phyloP scores from a whole-genome alignment of 2,888 invertebrate genomes.

The Thalpophila matura region DNA sequence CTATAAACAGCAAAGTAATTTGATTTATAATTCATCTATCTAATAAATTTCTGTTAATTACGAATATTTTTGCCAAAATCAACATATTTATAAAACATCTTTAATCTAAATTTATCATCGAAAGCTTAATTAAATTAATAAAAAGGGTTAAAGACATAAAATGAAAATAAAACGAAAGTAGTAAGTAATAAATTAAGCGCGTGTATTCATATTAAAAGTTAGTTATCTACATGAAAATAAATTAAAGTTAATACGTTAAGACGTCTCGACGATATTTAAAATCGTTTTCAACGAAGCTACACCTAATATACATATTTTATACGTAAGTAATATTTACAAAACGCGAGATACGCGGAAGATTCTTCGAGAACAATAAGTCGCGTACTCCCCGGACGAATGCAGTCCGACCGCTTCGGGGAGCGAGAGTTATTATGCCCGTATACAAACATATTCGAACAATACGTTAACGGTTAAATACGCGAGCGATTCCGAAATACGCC shows the following conservation, averaged over 20 bases:
- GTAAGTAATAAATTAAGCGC: constrained; percentile 77
- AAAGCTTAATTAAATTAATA: constrained; percentile 56
- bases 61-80: constrained; percentile 49
- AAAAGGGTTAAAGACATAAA: constrained; percentile 64
- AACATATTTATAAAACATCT: constrained; percentile 59
- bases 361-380: constrained; percentile 86
- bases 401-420: constrained; percentile 71
- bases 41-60: constrained; percentile 56
- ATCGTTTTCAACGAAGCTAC: constrained; percentile 54
- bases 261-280: constrained; percentile 59
- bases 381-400: constrained; percentile 74
- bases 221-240: constrained; percentile 77
- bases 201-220: constrained; percentile 81
- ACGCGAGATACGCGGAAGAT: constrained; percentile 55
- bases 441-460: constrained; percentile 66
- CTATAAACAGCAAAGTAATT: constrained; percentile 35
- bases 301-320: constrained; percentile 58
- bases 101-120: constrained; percentile 59
- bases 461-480: constrained; percentile 71
- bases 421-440: constrained; percentile 86
- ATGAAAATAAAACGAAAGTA: constrained; percentile 75
- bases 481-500: constrained; percentile 61
- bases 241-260: constrained; percentile 64
- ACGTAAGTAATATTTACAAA: constrained; percentile 59
- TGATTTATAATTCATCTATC: constrained; percentile 51